Evolutionary conservation across 2,113 vertebrate species (phyloP).

Genomic region (Anser cygnoides): DNA sequence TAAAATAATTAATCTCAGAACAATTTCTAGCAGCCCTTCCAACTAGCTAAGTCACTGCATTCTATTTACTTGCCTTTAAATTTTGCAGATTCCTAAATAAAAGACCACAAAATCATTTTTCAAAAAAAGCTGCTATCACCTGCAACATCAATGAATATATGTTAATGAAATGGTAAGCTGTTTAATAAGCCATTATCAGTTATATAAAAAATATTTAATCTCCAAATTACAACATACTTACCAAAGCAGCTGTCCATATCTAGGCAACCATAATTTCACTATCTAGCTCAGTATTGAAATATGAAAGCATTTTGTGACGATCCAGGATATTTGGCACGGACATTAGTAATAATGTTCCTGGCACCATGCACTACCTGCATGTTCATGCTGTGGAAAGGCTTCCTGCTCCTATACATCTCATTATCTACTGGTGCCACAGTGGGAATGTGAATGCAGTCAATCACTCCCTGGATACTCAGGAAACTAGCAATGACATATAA

Average conservation of each 20-base stretch:
- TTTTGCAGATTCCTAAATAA: constrained; percentile 1
- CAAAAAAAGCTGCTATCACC: constrained; percentile 12
- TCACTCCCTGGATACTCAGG: constrained; percentile 58
- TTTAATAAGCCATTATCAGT: constrained; percentile 58
- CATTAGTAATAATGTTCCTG: constrained; percentile 36
- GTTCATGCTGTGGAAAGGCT: constrained; percentile 31
- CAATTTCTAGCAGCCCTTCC: not conserved
- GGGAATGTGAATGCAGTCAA: constrained; percentile 51
- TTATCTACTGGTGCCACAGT: constrained; percentile 65
- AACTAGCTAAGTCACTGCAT: not conserved
- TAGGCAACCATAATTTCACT: constrained; percentile 37
- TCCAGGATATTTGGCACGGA: constrained; percentile 47
- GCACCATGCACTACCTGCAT: constrained; percentile 29
- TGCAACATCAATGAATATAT: constrained; percentile 44
- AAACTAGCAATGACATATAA: constrained; percentile 52
- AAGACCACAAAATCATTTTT: not conserved
- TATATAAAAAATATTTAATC: constrained; percentile 57
- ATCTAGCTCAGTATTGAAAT: constrained; percentile 24
- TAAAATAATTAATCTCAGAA: not conserved
- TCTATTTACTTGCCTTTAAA: not conserved
- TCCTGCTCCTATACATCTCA: constrained; percentile 65
- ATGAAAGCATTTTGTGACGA: constrained; percentile 13
- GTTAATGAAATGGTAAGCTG: constrained; percentile 63
- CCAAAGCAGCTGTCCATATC: constrained; percentile 47
- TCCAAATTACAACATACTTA: constrained; percentile 25